Conservation (phyloP, 1,140 invertebrate genomes). For the Mylabris phalerata region DNA sequence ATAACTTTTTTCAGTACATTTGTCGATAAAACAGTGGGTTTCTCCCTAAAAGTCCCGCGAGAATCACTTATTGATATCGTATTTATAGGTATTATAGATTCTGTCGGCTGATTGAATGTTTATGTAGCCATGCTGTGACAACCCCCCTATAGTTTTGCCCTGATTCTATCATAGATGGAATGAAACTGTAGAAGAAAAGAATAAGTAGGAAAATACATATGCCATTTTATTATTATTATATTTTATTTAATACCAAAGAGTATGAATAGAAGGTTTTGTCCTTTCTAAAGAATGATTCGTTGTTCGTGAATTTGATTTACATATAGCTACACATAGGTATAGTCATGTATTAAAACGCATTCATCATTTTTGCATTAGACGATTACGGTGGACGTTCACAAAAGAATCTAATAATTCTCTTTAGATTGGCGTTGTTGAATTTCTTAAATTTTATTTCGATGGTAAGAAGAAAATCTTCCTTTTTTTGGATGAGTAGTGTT, state of each 20-base stretch:
- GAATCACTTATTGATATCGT: conserved; percentile 39
- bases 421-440: neutral
- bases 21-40: conserved; percentile 37
- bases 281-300: no score
- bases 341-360: neutral
- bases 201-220: neutral
- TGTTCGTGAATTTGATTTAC: no score
- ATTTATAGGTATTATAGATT: conserved; percentile 43
- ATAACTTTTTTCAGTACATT: conserved; percentile 37
- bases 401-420: conserved; percentile 11
- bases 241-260: neutral
- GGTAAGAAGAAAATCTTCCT: neutral
- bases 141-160: neutral
- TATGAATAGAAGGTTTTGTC: neutral
- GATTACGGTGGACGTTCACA: conserved; percentile 1
- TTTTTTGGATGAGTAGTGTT: neutral
- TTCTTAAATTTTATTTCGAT: neutral
- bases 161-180: neutral
- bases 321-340: no score
- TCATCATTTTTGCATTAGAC: neutral
- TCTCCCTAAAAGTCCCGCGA: conserved; percentile 29
- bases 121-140: conserved; percentile 15
- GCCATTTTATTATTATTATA: neutral
- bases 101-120: conserved; percentile 37
- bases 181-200: no score